Evolutionary conservation across 2,888 invertebrate species (phyloP).

Genomic region (Odontomyia ornata): DNA sequence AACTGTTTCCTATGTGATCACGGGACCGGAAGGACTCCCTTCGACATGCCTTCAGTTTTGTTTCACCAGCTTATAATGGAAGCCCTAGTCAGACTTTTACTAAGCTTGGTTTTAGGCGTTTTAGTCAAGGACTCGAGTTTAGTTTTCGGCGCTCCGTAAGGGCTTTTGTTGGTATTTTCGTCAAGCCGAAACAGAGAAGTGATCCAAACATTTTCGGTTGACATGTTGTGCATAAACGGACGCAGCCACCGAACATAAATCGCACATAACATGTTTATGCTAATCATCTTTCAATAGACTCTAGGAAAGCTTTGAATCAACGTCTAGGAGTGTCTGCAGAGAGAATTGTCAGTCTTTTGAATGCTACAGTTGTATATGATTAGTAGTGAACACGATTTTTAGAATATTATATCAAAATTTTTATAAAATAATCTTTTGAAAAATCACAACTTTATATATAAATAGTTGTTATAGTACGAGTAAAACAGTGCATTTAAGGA

Average conservation of each 20-base stretch:
- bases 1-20: constrained; percentile 13
- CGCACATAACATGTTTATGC: constrained; percentile 34
- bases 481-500: too few species aligned
- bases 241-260: constrained; percentile 33
- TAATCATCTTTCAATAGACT: constrained; percentile 43
- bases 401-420: too few species aligned
- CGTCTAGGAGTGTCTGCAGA: background rate
- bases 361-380: too few species aligned
- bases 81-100: background rate
- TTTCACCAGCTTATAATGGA: background rate
- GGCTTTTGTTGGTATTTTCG: background rate
- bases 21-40: background rate
- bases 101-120: background rate
- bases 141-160: background rate
- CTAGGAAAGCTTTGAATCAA: background rate
- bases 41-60: background rate
- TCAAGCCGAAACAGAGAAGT: background rate
- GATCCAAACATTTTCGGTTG: constrained; percentile 34
- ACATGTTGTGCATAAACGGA: constrained; percentile 32
- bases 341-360: too few species aligned
- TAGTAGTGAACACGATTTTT: too few species aligned
- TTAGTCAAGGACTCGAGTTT: background rate
- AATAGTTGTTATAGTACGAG: too few species aligned
- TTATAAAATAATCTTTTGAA: too few species aligned
- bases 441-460: too few species aligned